Conservation (phyloP, 2,888 invertebrate species). For the Drosophila tanythrix region DNA sequence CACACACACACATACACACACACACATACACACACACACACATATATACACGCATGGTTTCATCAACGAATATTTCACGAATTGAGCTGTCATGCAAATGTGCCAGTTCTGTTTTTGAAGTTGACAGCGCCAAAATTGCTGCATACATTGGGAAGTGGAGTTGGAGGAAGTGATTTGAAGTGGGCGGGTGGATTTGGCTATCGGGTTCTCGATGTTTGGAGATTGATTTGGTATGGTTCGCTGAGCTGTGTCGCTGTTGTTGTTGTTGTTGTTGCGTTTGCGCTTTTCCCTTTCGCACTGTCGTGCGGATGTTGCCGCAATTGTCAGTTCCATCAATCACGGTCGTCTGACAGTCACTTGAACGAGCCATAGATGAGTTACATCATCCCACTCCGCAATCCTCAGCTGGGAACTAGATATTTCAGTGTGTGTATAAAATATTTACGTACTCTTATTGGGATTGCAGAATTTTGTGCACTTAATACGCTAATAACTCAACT, state of each 20-base stretch:
- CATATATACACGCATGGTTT: conserved; percentile 12
- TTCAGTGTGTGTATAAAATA: not conserved
- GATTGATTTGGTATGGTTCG: conserved; percentile 48
- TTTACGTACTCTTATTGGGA: conserved; percentile 10
- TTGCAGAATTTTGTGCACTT: conserved; percentile 56
- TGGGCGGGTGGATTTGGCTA: conserved; percentile 3
- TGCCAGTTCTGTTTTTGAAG: conserved; percentile 78
- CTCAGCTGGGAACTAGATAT: not conserved
- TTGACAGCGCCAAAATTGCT: conserved; percentile 77
- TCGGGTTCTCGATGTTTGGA: conserved; percentile 31
- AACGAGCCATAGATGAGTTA: conserved; percentile 36
- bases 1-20: not conserved
- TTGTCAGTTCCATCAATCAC: conserved; percentile 78
- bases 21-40: not conserved
- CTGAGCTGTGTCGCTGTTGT: conserved; percentile 1
- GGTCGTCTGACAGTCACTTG: conserved; percentile 59
- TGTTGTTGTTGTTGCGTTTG: conserved; percentile 12
- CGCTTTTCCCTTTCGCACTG: conserved; percentile 35
- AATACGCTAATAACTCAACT: conserved; percentile 76
- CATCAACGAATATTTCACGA: conserved; percentile 73
- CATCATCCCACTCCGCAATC: not conserved
- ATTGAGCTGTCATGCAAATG: conserved; percentile 81
- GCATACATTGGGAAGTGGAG: conserved; percentile 48
- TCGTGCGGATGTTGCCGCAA: conserved; percentile 62
- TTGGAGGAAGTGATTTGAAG: not conserved